Evolutionary conservation across 2,797 vertebrate genomes (phyloP), one percentile per base, ranked within the genome.

Genomic region (Monodelphis domestica): DNA sequence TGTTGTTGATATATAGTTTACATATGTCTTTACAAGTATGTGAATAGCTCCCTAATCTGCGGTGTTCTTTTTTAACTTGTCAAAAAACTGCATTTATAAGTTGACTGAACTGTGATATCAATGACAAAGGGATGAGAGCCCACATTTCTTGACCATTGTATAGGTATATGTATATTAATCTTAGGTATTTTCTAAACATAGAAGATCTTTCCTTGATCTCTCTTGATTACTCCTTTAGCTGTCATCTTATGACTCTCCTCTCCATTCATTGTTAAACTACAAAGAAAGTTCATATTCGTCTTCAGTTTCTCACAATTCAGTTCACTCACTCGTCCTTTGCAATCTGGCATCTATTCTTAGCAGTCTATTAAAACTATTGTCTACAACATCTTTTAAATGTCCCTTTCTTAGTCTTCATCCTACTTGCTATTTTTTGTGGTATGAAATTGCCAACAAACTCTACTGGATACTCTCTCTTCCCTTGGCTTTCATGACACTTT

Each of bases 111-210:
- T 45, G 17, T n/a, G 29, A 33, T 87, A 24, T 57, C n/a, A 24
- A 5, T n/a, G 26, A 45, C 24, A 94, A 91, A 12, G 17, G n/a
- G 15, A 53, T 94, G 45, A 50, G 2, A 53, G 89, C 89, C 96
- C 56, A 91, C 45, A 29, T 51, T 87, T 38, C n/a, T 89, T 54
- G 12, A 55, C 38, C 21, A 45, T 24, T 78, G n/a, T 78, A n/a
- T n/a, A n/a, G n/a, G n/a, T 53, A 53, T 53, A 53, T 11, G 53
- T 53, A 11, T 57, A 30, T 30, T 30, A 57, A 57, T 78, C n/a
- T 78, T 24, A 38, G n/a, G n/a, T 45, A 6, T 78, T 78, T 78
- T 0, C 9, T 38, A 78, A 78, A 45, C 17, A 45, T 10, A 78
- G 63, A 78, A 78, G 45, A 45, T 0, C 21, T 78, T 78, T 78